Evolutionary conservation across 2,797 vertebrate genomes (phyloP), one percentile per base, ranked within the genome.

Genomic region (Acipenser ruthenus): DNA sequence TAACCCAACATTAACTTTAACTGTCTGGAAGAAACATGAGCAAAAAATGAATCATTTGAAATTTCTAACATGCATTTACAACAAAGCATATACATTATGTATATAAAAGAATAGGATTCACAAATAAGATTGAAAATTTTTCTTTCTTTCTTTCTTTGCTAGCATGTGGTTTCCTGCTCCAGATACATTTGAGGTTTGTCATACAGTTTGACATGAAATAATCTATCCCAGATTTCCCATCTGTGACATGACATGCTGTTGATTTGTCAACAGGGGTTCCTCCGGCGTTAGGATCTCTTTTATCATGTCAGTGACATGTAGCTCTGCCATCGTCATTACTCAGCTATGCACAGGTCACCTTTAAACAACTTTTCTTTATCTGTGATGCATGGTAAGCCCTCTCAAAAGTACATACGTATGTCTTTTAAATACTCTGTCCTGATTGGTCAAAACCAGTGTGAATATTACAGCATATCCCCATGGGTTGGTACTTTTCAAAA

Each of bases 181-280:
- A 3, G 15, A 58, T 58, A 58, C 55, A 58, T 13, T 7, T 7
- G 55, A 11, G 58, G 15, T 11, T 7, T 58, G 12, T 37, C 37
- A 58, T 58, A 58, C 10, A 7, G 55, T 13, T 58, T 58, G 55
- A 58, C 55, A n/a, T 58, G 55, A 12, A 58, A 13, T 58, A 13
- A 58, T 11, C 55, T n/a, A 11, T 58, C 55, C 12, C 55, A 58
- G 55, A 58, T 58, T 58, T n/a, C 15, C 55, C 12, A 58, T 58
- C 55, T 58, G 12, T 58, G 55, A 58, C 55, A 58, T 58, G 55
- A 58, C 12, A 58, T n/a, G 55, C 12, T 11, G 55, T 58, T 58
- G 55, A 58, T 58, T 58, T 58, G 55, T 58, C 55, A 58, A 58
- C 55, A 58, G 3, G 11, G 10, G 55, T 7, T 58, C 12, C 55